A percentile compares a stretch with the other conserved stretches of the same genome.
Conservation (phyloP, 2,113 vertebrate species). For the Solea solea region DNA sequence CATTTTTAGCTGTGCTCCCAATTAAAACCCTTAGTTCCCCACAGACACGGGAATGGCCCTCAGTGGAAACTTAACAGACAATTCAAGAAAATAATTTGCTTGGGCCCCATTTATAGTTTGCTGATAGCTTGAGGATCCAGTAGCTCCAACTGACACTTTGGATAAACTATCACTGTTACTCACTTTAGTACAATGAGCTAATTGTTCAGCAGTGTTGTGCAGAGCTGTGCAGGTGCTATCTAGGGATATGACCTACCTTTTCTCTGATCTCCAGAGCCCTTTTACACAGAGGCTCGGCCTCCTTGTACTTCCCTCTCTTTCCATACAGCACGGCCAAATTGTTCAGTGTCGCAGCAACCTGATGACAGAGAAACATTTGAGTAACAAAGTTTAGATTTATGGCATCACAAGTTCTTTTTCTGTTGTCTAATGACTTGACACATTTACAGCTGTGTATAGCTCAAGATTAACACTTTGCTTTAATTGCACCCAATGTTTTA, state of each 20-base stretch:
- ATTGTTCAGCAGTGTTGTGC: conserved; percentile 24
- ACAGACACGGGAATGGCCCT: conserved; percentile 10
- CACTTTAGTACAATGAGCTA: conserved; percentile 26
- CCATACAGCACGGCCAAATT: conserved; percentile 97
- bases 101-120: conserved; percentile 48
- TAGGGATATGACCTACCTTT: conserved; percentile 84
- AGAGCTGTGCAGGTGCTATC: conserved; percentile 1
- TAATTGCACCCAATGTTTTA: background rate
- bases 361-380: conserved; percentile 24
- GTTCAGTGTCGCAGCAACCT: conserved; percentile 98
- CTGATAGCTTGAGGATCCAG: conserved; percentile 1
- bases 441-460: background rate
- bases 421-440: background rate
- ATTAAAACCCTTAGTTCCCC: conserved; percentile 57
- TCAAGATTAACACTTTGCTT: too few relatives aligned
- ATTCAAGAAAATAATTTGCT: conserved; percentile 55
- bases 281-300: conserved; percentile 96
- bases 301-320: conserved; percentile 98
- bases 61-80: conserved; percentile 37
- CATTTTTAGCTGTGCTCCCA: conserved; percentile 60
- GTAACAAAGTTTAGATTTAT: background rate
- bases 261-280: conserved; percentile 97
- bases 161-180: conserved; percentile 36
- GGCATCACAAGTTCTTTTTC: background rate
- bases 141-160: conserved; percentile 20